Conservation (phyloP, 2,888 invertebrate genomes). For the Pammene fasciana region DNA sequence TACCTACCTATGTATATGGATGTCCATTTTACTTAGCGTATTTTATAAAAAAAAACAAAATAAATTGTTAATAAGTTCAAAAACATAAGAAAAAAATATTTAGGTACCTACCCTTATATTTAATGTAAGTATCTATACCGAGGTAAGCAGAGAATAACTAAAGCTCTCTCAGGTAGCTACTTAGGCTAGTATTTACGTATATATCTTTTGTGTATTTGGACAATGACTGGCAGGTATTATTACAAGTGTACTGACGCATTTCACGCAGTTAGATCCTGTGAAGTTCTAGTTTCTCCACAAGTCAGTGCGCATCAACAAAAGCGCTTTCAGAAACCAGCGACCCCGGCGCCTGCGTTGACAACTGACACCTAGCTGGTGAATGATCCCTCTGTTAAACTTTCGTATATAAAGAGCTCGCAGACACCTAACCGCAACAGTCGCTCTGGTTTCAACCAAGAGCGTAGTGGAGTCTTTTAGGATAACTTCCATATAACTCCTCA, state of each 20-base stretch:
- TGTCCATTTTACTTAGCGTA: too few relatives aligned
- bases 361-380: slow-evolving; percentile 71
- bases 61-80: too few relatives aligned
- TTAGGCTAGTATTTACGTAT: not conserved
- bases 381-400: slow-evolving; percentile 56
- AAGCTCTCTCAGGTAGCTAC: not conserved
- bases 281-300: slow-evolving; percentile 60
- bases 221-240: slow-evolving; percentile 16
- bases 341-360: slow-evolving; percentile 67
- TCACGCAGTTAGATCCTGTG: slow-evolving; percentile 37
- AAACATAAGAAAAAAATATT: too few relatives aligned
- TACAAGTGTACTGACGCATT: slow-evolving; percentile 39
- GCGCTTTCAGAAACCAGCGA: slow-evolving; percentile 58
- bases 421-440: slow-evolving; percentile 65
- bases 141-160: too few relatives aligned
- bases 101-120: too few relatives aligned
- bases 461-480: slow-evolving; percentile 63
- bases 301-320: slow-evolving; percentile 72
- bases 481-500: slow-evolving; percentile 50
- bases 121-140: too few relatives aligned
- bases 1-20: not conserved
- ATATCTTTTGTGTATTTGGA: slow-evolving; percentile 13
- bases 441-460: slow-evolving; percentile 76
- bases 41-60: too few relatives aligned
- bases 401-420: slow-evolving; percentile 65